phyloP scores from a whole-genome alignment of 2,113 vertebrate genomes.

The Psammodynastes pulverulentus region DNA sequence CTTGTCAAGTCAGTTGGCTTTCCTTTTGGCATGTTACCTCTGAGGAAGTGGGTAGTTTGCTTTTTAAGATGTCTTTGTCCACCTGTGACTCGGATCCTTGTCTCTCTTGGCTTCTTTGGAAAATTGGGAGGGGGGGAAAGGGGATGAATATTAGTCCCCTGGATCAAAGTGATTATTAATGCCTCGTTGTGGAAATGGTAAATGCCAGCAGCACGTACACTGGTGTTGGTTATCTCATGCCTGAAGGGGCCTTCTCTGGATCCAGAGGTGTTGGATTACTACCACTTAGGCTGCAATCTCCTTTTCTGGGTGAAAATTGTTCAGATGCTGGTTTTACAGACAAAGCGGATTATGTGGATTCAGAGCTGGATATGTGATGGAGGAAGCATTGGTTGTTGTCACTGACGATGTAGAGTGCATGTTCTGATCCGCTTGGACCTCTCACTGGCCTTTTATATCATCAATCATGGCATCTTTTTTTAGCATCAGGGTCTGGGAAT shows the following conservation, averaged over 20 bases:
- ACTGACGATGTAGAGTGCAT: neutral
- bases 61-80: neutral
- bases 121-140: neutral
- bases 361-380: neutral
- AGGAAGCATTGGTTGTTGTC: neutral
- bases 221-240: neutral
- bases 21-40: neutral
- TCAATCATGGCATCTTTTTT: neutral
- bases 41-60: neutral
- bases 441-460: neutral
- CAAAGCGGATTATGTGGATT: neutral
- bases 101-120: neutral
- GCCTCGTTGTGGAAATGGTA: neutral
- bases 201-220: neutral
- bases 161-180: neutral
- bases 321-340: neutral
- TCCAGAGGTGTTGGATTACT: neutral
- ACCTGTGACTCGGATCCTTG: neutral
- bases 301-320: neutral
- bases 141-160: neutral
- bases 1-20: neutral
- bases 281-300: neutral
- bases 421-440: neutral
- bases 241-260: neutral
- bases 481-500: neutral